Percentiles rank a stretch among this genome's conserved stretches.
Conservation (phyloP, 2,113 vertebrate species). For the Heterotilapia buettikoferi region DNA sequence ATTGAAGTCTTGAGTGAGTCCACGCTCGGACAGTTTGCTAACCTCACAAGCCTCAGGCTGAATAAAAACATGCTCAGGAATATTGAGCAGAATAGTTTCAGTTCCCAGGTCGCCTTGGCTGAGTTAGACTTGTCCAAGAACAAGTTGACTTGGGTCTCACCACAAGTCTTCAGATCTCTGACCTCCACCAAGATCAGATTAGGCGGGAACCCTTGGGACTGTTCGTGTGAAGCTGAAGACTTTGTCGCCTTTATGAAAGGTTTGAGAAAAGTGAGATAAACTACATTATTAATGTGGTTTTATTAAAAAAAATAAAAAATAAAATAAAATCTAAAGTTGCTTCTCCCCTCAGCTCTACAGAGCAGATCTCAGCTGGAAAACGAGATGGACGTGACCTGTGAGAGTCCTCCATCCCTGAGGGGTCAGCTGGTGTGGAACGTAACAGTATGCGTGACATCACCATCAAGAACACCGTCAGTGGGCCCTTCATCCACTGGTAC, state of each 20-base stretch:
- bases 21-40: constrained; percentile 11
- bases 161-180: constrained; percentile 34
- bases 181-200: constrained; percentile 36
- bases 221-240: constrained; percentile 59
- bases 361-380: constrained; percentile 49
- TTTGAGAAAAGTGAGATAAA: not conserved
- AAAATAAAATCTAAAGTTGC: not conserved
- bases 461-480: not conserved
- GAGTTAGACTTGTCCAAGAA: constrained; percentile 69
- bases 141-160: constrained; percentile 42
- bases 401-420: constrained; percentile 33
- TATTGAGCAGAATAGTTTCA: constrained; percentile 36
- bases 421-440: constrained; percentile 60
- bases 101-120: constrained; percentile 3
- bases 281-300: not conserved
- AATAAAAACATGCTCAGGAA: constrained; percentile 49
- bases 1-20: constrained; percentile 13
- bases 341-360: constrained; percentile 47
- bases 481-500: not conserved
- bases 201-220: constrained; percentile 69
- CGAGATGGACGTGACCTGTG: constrained; percentile 40
- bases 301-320: not conserved
- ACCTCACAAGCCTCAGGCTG: constrained; percentile 48
- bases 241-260: constrained; percentile 62
- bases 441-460: constrained; percentile 4